These are phyloP conservation scores for Rhincodon typus DNA, from an alignment of 2,797 vertebrate species.

Conservation along the genomic window DNA sequence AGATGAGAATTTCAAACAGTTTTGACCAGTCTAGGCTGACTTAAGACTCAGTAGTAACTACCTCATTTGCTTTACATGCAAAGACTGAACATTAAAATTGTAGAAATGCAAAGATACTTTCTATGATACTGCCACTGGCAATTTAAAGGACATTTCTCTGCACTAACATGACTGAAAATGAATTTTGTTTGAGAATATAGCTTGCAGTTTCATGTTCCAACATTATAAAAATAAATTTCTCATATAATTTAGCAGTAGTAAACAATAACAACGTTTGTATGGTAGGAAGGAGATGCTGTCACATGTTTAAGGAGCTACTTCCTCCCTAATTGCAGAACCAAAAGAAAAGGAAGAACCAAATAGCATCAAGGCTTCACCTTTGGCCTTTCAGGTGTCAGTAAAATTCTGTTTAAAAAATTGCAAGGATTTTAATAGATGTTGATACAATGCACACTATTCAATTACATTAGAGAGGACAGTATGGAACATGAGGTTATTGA, in stretches of 20 bases:
- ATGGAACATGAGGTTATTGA: not conserved
- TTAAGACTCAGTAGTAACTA: not conserved
- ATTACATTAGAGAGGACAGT: not conserved
- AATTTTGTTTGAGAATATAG: not conserved
- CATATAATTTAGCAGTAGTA: not conserved
- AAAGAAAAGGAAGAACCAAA: not conserved
- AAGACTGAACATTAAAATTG: not conserved
- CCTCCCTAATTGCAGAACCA: conserved; percentile 1
- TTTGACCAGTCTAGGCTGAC: not conserved
- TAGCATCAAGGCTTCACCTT: not conserved
- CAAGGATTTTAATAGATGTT: not conserved
- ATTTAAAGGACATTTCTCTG: not conserved
- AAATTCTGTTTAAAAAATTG: not conserved
- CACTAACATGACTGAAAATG: not conserved
- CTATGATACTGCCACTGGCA: not conserved
- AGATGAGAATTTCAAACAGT: not conserved
- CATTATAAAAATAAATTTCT: not conserved
- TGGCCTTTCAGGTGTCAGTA: not conserved
- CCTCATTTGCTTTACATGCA: not conserved
- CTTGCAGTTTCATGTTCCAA: not conserved
- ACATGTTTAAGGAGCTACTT: not conserved
- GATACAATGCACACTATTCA: not conserved
- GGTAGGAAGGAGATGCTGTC: not conserved
- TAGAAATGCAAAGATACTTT: not conserved
- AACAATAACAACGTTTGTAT: not conserved